Evolutionary conservation across 2,797 vertebrate genomes (phyloP).

Genomic region (Sebastolobus altivelis): DNA sequence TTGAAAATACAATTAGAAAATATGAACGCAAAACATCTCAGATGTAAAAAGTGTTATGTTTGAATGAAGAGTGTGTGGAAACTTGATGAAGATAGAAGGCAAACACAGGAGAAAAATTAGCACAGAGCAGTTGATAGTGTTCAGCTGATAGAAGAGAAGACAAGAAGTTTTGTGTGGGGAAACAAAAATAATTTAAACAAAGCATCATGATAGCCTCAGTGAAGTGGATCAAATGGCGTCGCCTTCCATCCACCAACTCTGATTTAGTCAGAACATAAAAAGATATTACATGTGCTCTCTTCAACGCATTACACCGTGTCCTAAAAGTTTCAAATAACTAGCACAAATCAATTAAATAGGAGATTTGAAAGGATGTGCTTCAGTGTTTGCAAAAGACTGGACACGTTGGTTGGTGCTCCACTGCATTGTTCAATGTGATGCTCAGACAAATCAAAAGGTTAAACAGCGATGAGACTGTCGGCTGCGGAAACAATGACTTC

Average conservation of each 20-base stretch:
- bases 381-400: constrained; percentile 61
- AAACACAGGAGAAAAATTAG: constrained; percentile 74
- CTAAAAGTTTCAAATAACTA: constrained; percentile 56
- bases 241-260: constrained; percentile 59
- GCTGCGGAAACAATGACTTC: constrained; percentile 54
- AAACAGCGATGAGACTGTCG: constrained; percentile 46
- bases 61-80: constrained; percentile 80
- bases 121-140: constrained; percentile 71
- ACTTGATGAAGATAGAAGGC: constrained; percentile 80
- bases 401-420: constrained; percentile 63
- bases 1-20: constrained; percentile 91
- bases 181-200: constrained; percentile 27
- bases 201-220: constrained; percentile 49
- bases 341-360: constrained; percentile 55
- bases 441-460: constrained; percentile 54
- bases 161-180: constrained; percentile 41
- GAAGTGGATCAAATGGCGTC: constrained; percentile 59
- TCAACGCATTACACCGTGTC: constrained; percentile 62
- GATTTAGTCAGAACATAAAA: constrained; percentile 57
- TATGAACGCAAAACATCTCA: constrained; percentile 85
- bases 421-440: constrained; percentile 60
- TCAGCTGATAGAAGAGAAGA: constrained; percentile 68
- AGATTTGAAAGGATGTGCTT: constrained; percentile 71
- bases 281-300: constrained; percentile 68
- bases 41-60: constrained; percentile 86